Evolutionary conservation across 2,888 invertebrate species (phyloP), one percentile per base, ranked within the genome.

Genomic region (Sialis lutaria): DNA sequence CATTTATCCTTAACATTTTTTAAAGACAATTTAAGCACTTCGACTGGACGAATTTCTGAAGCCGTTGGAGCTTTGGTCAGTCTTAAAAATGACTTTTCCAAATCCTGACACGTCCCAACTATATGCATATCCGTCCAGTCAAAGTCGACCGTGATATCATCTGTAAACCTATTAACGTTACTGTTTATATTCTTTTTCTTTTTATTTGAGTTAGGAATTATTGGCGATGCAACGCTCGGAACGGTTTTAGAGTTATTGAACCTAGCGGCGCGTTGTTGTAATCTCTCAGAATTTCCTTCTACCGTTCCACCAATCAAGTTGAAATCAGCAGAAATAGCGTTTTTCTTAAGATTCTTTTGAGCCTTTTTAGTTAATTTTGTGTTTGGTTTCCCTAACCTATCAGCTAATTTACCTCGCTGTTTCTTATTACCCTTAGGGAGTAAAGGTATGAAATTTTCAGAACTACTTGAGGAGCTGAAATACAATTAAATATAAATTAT

Each of bases 71-170:
- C 95, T 80, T 92, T 78, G 34, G 98, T 99, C 47, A 98, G 73
- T 57, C 98, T 77, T 55, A 99, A 76, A 67, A 95, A 98, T 43
- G 86, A 85, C 65, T 99, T 98, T 67, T 98, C 97, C 59, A 98
- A 69, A 62, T 95, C 89, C 63, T 75, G 77, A 67, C 92, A 93
- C 13, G 91, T 91, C 52, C 97, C 98, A 55, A 95, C 84, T 60
- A 98, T 87, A 64, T 91, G 90, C 66, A 85, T 78, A 62, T 82
- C 82, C 56, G 80, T 77, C 67, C 89, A 78, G 67, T 91, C 90
- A 33, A 40, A 46, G 22, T 46, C 41, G 7, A 41, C 33, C 10
- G 40, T 33, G 41, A 10, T 33, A n/a, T 46, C 33, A n/a, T 34
- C 42, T 10, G n/a, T 39, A 39, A 30, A 22, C 31, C 39, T 10